A percentile compares a stretch with the other conserved stretches of the same genome.
Conservation (phyloP, 2,888 invertebrate genomes). For the Arge pagana region DNA sequence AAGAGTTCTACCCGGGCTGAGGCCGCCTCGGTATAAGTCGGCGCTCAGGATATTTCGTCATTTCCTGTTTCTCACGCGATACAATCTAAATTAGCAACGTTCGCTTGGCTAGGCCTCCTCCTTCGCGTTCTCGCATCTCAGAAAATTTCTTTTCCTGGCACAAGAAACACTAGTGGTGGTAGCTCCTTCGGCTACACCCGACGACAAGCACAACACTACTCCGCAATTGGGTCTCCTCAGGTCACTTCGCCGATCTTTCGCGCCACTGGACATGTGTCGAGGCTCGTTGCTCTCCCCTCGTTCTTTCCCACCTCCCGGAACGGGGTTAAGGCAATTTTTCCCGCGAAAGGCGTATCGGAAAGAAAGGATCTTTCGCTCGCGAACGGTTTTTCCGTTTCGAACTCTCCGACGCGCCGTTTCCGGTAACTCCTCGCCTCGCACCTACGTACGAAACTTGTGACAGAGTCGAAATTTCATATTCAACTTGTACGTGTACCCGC, state of each 20-base stretch:
- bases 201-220: neutral
- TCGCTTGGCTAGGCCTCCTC: conserved; percentile 58
- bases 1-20: conserved; percentile 11
- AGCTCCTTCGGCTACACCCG: neutral
- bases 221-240: conserved; percentile 13
- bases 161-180: conserved; percentile 37
- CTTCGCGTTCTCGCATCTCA: conserved; percentile 48
- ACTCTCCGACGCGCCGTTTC: conserved; percentile 17
- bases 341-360: neutral
- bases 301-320: conserved; percentile 23
- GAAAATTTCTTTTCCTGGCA: conserved; percentile 57
- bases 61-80: conserved; percentile 60
- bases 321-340: conserved; percentile 39
- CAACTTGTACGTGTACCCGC: conserved; percentile 2
- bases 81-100: conserved; percentile 60
- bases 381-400: no score
- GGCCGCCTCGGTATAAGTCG: conserved; percentile 49
- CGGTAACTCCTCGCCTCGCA: conserved; percentile 17
- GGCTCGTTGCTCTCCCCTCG: conserved; percentile 30
- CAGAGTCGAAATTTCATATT: conserved; percentile 17
- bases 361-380: neutral
- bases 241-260: conserved; percentile 5
- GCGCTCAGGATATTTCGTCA: conserved; percentile 60
- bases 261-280: no score
- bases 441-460: no score